A percentile compares a stretch with the other conserved stretches of the same genome.
These are phyloP conservation scores for Alloscopus bannaensis DNA, from an alignment of 2,888 invertebrate species.

Conservation along the genomic window DNA sequence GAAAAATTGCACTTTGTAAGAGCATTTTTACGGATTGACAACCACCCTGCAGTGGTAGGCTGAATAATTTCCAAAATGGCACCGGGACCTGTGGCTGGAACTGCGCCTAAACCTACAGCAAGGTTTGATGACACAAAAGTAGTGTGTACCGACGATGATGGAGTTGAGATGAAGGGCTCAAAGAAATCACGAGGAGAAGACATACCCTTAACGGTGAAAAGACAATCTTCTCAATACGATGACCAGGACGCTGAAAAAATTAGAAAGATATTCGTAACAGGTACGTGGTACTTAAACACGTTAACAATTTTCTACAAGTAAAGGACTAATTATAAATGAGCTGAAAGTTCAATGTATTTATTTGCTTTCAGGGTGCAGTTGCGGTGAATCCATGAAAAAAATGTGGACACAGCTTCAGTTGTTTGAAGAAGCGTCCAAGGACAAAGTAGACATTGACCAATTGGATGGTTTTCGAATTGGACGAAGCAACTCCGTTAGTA, in stretches of 20 bases:
- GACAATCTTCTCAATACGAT: background rate
- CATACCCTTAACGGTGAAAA: slow-evolving; percentile 38
- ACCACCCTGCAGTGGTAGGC: no score
- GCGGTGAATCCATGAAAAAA: slow-evolving; percentile 55
- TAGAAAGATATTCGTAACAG: slow-evolving; percentile 38
- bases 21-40: no score
- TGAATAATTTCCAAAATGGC: no score
- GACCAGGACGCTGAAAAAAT: slow-evolving; percentile 36
- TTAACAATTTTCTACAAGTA: background rate
- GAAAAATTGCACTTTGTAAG: no score
- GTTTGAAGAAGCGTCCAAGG: slow-evolving; percentile 8
- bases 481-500: slow-evolving; percentile 22
- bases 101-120: no score
- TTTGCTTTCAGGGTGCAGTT: slow-evolving; percentile 42
- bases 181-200: slow-evolving; percentile 22
- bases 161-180: slow-evolving; percentile 13
- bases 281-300: slow-evolving; percentile 11
- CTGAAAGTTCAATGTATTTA: background rate
- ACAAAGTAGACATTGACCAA: slow-evolving; percentile 12
- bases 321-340: background rate
- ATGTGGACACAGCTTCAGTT: slow-evolving; percentile 51
- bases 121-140: slow-evolving; percentile 22
- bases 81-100: no score
- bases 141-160: slow-evolving; percentile 22
- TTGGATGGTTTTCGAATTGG: background rate